Base-by-base conservation (phyloP, 2,797 vertebrate species). In the Oreochromis grahami region DNA sequence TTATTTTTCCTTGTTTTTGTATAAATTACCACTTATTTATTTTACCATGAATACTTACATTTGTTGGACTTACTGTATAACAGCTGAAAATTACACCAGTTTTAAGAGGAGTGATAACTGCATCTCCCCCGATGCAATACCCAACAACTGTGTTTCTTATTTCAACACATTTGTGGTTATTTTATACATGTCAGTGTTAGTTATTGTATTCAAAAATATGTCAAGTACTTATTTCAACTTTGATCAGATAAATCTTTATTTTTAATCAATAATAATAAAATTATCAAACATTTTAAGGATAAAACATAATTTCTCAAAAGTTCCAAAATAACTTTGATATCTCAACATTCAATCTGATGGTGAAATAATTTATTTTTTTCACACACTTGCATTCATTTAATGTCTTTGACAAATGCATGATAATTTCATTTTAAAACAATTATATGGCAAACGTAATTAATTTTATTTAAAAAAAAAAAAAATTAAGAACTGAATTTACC, bases 281-380 rank as follows among this genome's bases (percentile, higher is more conserved):
- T 29, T 0, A 8, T 29, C 0, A 58, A 58, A 58, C 11, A 3
- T 34, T 58, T 10, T 58, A 32, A 58, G 29, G 17, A 60, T 34
- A 19, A 60, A 34, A 60, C 56, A 11, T 34, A 19, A 60, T 34
- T 60, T 34, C 9, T 60, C 3, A 60, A 60, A 60, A 60, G 15
- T 60, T 34, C 29, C 15, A 0, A 60, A 60, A 19, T 34, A 60
- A 34, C 56, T 60, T 34, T 34, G 0, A 58, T 58, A 32, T 60
- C 29, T 19, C 29, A 34, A 34, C 26, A 58, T 63, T 36, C 10
- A 2, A 13, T 63, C 56, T 56, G 53, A 56, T 8, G 7, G 29
- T 56, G 0, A 15, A 56, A 29, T 24, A 1, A 0, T 56, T 56
- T n/a, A n/a, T 32, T 32, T 32, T 32, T 32, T 32, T 32, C 29